Conservation (phyloP, 2,888 invertebrate genomes). For the Lepeophtheirus nordmannii region DNA sequence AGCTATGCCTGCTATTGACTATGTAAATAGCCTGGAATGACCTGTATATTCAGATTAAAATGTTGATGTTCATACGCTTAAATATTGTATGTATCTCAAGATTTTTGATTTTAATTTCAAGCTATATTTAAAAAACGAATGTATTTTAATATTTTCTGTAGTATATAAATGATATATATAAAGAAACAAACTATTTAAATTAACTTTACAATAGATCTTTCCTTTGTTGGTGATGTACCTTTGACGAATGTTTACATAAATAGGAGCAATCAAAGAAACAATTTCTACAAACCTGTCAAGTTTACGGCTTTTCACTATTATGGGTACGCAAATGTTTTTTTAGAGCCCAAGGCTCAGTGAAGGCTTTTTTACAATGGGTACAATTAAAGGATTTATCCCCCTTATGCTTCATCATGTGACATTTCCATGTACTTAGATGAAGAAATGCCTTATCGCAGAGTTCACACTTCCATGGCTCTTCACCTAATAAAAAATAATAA, state of each 20-base stretch:
- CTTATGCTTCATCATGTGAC: conserved; percentile 33
- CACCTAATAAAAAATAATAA: background rate
- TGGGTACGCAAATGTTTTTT: conserved; percentile 49
- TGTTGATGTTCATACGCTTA: too few relatives aligned
- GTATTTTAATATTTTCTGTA: too few relatives aligned
- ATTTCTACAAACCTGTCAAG: conserved; percentile 52
- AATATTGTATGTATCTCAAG: too few relatives aligned
- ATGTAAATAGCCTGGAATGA: too few relatives aligned
- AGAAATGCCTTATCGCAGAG: conserved; percentile 12
- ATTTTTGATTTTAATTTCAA: too few relatives aligned
- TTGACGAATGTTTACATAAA: conserved; percentile 44
- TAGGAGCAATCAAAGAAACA: conserved; percentile 62
- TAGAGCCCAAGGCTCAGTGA: conserved; percentile 49
- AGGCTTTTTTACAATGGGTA: conserved; percentile 42
- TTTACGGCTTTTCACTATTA: conserved; percentile 51
- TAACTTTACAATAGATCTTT: too few relatives aligned
- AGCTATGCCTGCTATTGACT: too few relatives aligned
- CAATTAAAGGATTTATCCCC: conserved; percentile 51
- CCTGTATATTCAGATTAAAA: too few relatives aligned
- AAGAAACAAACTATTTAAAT: too few relatives aligned
- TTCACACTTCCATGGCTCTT: conserved; percentile 19
- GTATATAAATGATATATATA: too few relatives aligned
- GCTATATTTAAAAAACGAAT: too few relatives aligned
- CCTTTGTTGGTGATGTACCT: background rate
- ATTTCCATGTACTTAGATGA: conserved; percentile 5